A percentile compares a stretch with the other conserved stretches of the same genome.
phyloP scores from a whole-genome alignment of 2,113 vertebrate genomes.

The Boleophthalmus pectinirostris region DNA sequence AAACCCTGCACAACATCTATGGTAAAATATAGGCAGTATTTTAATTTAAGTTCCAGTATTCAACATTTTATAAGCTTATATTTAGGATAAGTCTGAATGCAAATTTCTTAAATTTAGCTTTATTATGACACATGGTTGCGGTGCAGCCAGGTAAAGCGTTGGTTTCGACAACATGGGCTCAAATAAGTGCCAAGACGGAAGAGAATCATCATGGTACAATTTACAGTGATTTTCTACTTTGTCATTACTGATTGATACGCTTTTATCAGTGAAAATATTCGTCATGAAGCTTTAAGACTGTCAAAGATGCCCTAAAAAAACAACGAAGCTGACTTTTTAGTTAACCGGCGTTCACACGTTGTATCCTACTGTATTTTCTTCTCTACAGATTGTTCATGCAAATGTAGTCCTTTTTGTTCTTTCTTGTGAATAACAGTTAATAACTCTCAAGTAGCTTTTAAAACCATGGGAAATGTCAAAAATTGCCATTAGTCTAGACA shows the following conservation, averaged over 20 bases:
- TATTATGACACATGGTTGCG: background rate
- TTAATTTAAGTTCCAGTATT: background rate
- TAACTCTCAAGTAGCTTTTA: background rate
- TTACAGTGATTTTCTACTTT: background rate
- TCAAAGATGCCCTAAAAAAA: background rate
- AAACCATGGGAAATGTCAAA: slow-evolving; percentile 29
- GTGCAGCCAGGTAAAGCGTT: background rate
- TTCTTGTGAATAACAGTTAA: background rate
- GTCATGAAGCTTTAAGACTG: background rate
- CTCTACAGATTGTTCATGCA: background rate
- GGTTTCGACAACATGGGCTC: background rate
- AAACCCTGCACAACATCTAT: too few species aligned
- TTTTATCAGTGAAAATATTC: background rate
- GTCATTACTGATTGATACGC: background rate
- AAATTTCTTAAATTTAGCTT: background rate
- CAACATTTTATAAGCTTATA: background rate
- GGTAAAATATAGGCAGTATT: background rate
- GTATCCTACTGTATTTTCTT: background rate
- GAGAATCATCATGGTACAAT: background rate
- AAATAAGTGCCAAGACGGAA: background rate
- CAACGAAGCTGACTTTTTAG: background rate
- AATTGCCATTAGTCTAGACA: slow-evolving; percentile 8
- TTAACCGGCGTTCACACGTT: background rate
- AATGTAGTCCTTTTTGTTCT: background rate
- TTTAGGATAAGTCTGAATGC: background rate